phyloP scores from a whole-genome alignment of 2,113 vertebrate genomes.

The Prietella phreatophila region DNA sequence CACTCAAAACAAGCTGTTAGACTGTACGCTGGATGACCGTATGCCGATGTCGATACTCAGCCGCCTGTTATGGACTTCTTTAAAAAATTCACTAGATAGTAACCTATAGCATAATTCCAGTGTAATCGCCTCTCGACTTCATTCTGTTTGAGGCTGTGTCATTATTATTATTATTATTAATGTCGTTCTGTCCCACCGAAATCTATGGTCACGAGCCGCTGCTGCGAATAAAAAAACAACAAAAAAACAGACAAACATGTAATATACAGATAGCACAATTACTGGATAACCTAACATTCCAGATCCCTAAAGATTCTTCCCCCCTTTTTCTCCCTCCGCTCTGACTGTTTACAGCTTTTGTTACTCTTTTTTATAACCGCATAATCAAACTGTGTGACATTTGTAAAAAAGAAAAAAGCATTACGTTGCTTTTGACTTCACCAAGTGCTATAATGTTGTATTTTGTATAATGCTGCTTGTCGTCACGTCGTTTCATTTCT shows the following conservation, averaged over 20 bases:
- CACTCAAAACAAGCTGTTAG: neutral
- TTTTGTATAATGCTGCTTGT: conserved; percentile 50
- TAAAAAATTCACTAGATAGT: neutral
- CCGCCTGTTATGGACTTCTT: neutral
- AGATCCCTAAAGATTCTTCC: conserved; percentile 3
- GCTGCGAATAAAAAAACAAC: conserved; percentile 19
- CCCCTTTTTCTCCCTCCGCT: conserved; percentile 7
- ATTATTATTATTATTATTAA: neutral
- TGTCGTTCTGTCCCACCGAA: neutral
- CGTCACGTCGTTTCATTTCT: conserved; percentile 37
- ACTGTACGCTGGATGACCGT: neutral
- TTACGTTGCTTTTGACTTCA: conserved; percentile 48
- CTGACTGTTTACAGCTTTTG: conserved; percentile 54
- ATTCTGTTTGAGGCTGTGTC: neutral
- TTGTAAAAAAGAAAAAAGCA: conserved; percentile 20
- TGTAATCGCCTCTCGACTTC: neutral
- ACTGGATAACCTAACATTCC: conserved; percentile 49
- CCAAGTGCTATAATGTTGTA: conserved; percentile 52
- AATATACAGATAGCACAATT: conserved; percentile 39
- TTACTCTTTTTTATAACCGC: conserved; percentile 48
- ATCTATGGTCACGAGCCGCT: neutral
- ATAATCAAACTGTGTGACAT: conserved; percentile 45
- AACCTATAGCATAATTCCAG: neutral
- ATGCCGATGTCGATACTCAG: neutral
- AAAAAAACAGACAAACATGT: neutral